phyloP scores from a whole-genome alignment of 1,140 invertebrate species.

The Lepidotrigona ventralis region DNA sequence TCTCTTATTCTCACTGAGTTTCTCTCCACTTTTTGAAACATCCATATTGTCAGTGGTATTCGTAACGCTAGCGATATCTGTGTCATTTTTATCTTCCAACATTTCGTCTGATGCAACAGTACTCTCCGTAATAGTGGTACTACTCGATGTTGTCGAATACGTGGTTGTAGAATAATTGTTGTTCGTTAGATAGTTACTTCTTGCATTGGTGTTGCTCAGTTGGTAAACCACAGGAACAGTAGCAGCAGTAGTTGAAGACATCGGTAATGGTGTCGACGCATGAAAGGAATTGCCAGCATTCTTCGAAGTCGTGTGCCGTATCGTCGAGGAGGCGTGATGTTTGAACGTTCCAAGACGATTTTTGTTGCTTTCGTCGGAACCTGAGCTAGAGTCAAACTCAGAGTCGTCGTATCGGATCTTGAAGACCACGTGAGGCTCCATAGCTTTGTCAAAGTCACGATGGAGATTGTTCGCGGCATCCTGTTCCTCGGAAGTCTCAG shows the following conservation, averaged over 20 bases:
- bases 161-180: background rate
- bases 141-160: background rate
- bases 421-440: constrained; percentile 76
- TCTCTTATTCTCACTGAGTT: constrained; percentile 23
- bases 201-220: constrained; percentile 20
- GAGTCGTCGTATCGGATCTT: constrained; percentile 77
- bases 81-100: background rate
- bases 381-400: constrained; percentile 71
- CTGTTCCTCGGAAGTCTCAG: constrained; percentile 23
- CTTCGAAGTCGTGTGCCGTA: constrained; percentile 27
- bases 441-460: constrained; percentile 67
- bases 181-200: background rate
- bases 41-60: background rate
- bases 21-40: background rate
- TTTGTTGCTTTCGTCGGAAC: constrained; percentile 60
- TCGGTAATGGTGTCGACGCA: constrained; percentile 25
- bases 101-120: background rate
- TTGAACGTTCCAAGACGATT: constrained; percentile 25
- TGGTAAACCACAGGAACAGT: constrained; percentile 51
- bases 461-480: constrained; percentile 37
- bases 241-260: constrained; percentile 28
- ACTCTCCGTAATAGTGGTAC: background rate
- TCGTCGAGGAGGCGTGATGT: constrained; percentile 29
- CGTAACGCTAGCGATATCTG: background rate
- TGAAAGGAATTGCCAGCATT: constrained; percentile 61